A percentile compares a stretch with the other conserved stretches of the same genome.
These are phyloP conservation scores for Marisa cornuarietis DNA, from an alignment of 1,140 invertebrate species.

Conservation along the genomic window DNA sequence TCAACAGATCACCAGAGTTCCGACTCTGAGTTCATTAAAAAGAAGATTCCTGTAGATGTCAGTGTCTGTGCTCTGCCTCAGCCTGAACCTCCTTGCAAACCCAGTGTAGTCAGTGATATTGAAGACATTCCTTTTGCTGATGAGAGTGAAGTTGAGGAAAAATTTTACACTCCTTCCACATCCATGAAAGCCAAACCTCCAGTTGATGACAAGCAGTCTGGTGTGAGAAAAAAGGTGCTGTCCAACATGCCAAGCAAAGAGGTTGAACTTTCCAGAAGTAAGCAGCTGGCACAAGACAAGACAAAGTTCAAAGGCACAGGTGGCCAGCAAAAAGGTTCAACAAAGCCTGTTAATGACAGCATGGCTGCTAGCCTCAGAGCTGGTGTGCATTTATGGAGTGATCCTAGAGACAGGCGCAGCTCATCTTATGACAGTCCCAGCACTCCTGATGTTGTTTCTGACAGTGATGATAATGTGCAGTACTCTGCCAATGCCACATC, in stretches of 20 bases:
- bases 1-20: slow-evolving; percentile 31
- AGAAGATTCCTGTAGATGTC: slow-evolving; percentile 47
- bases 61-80: slow-evolving; percentile 33
- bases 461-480: slow-evolving; percentile 49
- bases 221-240: slow-evolving; percentile 46
- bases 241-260: slow-evolving; percentile 37
- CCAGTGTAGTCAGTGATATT: slow-evolving; percentile 37
- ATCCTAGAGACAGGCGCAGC: slow-evolving; percentile 24
- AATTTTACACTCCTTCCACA: slow-evolving; percentile 54
- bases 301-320: slow-evolving; percentile 39
- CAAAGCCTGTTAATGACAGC: slow-evolving; percentile 5
- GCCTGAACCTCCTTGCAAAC: slow-evolving; percentile 9
- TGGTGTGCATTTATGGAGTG: slow-evolving; percentile 3
- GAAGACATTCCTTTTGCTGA: slow-evolving; percentile 62
- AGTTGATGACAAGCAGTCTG: slow-evolving; percentile 25
- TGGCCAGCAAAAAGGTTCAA: slow-evolving; percentile 33
- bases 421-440: slow-evolving; percentile 44
- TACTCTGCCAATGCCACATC: slow-evolving; percentile 23
- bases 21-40: slow-evolving; percentile 19
- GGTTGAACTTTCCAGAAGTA: slow-evolving; percentile 37
- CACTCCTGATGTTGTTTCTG: slow-evolving; percentile 46
- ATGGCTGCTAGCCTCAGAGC: slow-evolving; percentile 5
- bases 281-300: slow-evolving; percentile 44
- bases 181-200: slow-evolving; percentile 41
- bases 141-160: slow-evolving; percentile 56